A percentile compares a stretch with the other conserved stretches of the same genome.
These are phyloP conservation scores for Macropus fuliginosus DNA, from an alignment of 2,797 vertebrate species.

Conservation along the genomic window DNA sequence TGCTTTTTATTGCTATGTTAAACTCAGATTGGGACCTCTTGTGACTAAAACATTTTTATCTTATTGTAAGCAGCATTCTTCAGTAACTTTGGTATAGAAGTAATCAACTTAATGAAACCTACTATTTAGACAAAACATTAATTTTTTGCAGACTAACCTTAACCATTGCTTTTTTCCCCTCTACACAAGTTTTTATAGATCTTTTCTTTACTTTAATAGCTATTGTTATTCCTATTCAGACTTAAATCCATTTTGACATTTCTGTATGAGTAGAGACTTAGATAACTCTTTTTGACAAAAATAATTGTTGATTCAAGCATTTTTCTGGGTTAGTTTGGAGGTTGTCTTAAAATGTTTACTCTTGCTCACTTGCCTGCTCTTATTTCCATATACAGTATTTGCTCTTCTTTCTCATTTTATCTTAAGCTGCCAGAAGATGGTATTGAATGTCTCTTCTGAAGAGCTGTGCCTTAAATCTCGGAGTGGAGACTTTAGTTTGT, in stretches of 20 bases:
- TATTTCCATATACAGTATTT: conserved; percentile 6
- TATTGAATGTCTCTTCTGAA: conserved; percentile 14
- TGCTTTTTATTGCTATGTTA: conserved; percentile 17
- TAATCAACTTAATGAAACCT: background rate
- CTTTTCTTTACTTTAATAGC: conserved; percentile 57
- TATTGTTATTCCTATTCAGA: conserved; percentile 26
- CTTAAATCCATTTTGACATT: conserved; percentile 34
- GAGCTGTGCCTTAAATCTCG: conserved; percentile 23
- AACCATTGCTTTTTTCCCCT: conserved; percentile 13
- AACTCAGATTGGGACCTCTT: background rate
- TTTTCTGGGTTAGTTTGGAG: conserved; percentile 39
- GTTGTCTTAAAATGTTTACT: conserved; percentile 40
- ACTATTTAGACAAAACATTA: conserved; percentile 4
- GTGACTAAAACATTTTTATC: conserved; percentile 34
- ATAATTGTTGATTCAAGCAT: conserved; percentile 14
- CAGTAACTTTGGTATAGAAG: conserved; percentile 47
- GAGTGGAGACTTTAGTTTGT: conserved; percentile 42
- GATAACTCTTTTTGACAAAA: conserved; percentile 1
- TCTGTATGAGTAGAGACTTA: background rate
- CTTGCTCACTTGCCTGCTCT: background rate
- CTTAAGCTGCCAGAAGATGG: background rate
- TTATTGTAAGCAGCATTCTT: background rate
- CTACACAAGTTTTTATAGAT: conserved; percentile 26
- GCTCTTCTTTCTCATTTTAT: conserved; percentile 21
- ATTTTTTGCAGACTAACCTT: conserved; percentile 37